These are phyloP conservation scores for Myotis brandtii DNA, from an alignment of 2,113 vertebrate genomes.

Conservation along the genomic window DNA sequence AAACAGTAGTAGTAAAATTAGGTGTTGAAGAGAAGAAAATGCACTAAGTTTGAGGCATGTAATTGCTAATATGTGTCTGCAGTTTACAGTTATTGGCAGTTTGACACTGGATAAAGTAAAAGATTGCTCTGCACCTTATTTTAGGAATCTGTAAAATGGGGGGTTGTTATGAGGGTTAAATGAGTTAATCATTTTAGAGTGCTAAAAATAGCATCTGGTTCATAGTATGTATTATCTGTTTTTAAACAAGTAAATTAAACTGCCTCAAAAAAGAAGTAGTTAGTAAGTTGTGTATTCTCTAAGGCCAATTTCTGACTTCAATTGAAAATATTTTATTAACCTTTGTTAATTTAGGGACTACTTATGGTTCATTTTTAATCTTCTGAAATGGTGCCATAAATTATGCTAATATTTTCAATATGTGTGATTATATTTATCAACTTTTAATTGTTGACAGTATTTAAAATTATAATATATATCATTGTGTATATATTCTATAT, in stretches of 20 bases:
- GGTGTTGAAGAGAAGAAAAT: background rate
- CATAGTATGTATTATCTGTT: background rate
- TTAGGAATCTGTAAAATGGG: background rate
- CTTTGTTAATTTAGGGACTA: background rate
- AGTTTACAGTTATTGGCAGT: background rate
- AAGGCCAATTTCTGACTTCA: background rate
- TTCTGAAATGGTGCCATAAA: background rate
- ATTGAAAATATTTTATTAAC: background rate
- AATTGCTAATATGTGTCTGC: background rate
- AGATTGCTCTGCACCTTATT: background rate
- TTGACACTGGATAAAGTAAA: background rate
- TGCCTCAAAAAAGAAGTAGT: background rate
- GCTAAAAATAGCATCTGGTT: background rate
- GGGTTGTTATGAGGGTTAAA: background rate
- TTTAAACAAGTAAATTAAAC: constrained; percentile 14
- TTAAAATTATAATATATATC: background rate
- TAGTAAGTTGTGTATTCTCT: background rate
- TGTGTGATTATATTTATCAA: background rate
- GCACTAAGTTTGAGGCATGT: background rate
- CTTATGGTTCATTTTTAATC: background rate
- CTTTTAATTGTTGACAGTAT: background rate
- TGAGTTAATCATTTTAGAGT: background rate
- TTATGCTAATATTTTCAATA: background rate
- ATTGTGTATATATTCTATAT: too few species aligned
- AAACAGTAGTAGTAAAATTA: background rate